Percentiles rank a stretch among this genome's conserved stretches.
Conservation (phyloP, 2,888 invertebrate genomes). For the Morinoia aosen region DNA sequence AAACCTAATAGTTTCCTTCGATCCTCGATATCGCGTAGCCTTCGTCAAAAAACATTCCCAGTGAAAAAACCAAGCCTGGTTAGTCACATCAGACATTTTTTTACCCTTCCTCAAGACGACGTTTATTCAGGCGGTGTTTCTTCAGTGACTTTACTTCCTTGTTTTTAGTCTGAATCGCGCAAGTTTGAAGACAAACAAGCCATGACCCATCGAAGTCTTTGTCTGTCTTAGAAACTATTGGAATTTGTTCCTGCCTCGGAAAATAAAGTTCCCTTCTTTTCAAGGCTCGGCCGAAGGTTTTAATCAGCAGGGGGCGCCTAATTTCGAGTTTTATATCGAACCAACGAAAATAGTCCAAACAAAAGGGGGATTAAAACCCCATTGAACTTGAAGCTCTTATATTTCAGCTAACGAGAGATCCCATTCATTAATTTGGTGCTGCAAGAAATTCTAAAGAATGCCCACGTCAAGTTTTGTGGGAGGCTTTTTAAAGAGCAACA, state of each 20-base stretch:
- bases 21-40: too few species aligned
- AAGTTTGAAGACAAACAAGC: not conserved
- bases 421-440: not conserved
- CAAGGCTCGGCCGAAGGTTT: not conserved
- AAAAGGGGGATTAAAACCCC: not conserved
- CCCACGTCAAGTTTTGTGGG: not conserved
- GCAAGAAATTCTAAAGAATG: not conserved
- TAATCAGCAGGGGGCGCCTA: slow-evolving; percentile 2
- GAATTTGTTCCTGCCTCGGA: not conserved
- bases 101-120: not conserved
- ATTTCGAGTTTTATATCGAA: slow-evolving; percentile 8
- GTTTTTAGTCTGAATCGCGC: not conserved
- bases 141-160: not conserved
- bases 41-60: not conserved
- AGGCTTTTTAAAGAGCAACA: not conserved
- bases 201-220: not conserved
- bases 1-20: too few species aligned
- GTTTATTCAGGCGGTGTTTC: not conserved
- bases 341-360: not conserved
- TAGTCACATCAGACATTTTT: not conserved
- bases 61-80: not conserved
- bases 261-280: slow-evolving; percentile 1
- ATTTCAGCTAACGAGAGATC: not conserved
- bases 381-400: not conserved
- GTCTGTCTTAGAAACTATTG: not conserved